Percentiles rank a stretch among this genome's conserved stretches.
These are phyloP conservation scores for Alauda arvensis DNA, from an alignment of 2,797 vertebrate species.

Conservation along the genomic window DNA sequence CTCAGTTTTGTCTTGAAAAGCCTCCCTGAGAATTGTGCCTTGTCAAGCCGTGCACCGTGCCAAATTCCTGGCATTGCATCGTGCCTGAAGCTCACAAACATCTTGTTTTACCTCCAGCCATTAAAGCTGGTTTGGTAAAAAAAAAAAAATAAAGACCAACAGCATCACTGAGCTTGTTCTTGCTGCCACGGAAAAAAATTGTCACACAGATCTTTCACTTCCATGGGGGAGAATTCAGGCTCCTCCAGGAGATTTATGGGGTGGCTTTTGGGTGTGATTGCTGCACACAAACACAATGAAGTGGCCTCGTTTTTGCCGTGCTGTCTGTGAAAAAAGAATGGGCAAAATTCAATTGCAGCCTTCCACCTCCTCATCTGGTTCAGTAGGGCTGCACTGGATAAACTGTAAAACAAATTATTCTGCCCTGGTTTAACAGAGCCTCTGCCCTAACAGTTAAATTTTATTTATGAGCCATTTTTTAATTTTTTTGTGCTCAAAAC, in stretches of 20 bases:
- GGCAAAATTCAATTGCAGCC: not conserved
- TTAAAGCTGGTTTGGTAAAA: not conserved
- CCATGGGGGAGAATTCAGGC: not conserved
- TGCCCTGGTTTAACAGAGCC: not conserved
- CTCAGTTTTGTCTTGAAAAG: slow-evolving; percentile 48
- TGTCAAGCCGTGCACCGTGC: not conserved
- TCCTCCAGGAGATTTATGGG: not conserved
- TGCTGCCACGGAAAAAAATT: not conserved
- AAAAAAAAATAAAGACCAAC: slow-evolving; percentile 14
- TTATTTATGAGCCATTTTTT: not conserved
- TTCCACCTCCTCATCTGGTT: not conserved
- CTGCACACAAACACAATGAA: not conserved
- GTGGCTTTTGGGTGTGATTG: not conserved
- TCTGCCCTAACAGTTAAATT: not conserved
- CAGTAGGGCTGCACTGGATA: not conserved
- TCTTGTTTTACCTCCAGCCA: not conserved
- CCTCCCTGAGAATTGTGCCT: not conserved
- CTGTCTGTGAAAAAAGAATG: not conserved
- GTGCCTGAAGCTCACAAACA: slow-evolving; percentile 2
- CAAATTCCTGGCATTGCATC: slow-evolving; percentile 3
- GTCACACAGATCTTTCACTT: not conserved
- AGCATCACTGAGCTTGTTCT: not conserved
- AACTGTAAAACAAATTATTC: not conserved
- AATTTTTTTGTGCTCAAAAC: not conserved
- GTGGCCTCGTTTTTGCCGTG: not conserved